A percentile compares a stretch with the other conserved stretches of the same genome.
Conservation (phyloP, 2,888 invertebrate genomes). For the Drosophila neotestacea region DNA sequence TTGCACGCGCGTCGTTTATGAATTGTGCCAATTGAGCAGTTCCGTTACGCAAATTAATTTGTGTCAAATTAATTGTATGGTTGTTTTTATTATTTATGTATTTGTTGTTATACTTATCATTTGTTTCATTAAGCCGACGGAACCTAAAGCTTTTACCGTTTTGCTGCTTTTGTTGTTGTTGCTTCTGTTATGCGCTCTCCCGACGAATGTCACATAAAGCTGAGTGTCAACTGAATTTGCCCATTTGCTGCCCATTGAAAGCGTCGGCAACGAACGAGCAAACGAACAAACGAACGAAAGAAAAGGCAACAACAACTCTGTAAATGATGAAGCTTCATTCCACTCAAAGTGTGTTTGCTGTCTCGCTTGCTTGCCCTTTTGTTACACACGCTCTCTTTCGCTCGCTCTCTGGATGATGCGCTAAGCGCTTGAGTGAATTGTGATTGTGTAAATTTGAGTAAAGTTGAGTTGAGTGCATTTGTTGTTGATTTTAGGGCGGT, state of each 20-base stretch:
- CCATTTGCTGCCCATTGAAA: constrained; percentile 50
- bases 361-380: constrained; percentile 53
- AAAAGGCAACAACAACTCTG: constrained; percentile 23
- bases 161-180: constrained; percentile 18
- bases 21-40: constrained; percentile 64
- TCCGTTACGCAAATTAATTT: constrained; percentile 75
- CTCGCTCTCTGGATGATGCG: constrained; percentile 17
- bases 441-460: constrained; percentile 9
- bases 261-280: constrained; percentile 48
- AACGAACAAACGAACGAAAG: constrained; percentile 7
- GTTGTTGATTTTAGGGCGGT: constrained; percentile 55
- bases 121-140: constrained; percentile 57
- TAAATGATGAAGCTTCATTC: constrained; percentile 37
- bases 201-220: constrained; percentile 79
- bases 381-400: constrained; percentile 31
- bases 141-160: constrained; percentile 47
- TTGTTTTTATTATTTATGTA: constrained; percentile 10
- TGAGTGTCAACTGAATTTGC: constrained; percentile 75
- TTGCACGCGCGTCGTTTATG: constrained; percentile 55
- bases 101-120: constrained; percentile 11
- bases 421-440: constrained; percentile 37
- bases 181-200: constrained; percentile 59
- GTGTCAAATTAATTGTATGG: constrained; percentile 61
- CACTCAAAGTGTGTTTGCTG: constrained; percentile 48
- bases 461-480: constrained; percentile 57